Percentiles rank a stretch among this genome's conserved stretches.
phyloP scores from a whole-genome alignment of 1,140 invertebrate genomes.

The Drosophila funebris region DNA sequence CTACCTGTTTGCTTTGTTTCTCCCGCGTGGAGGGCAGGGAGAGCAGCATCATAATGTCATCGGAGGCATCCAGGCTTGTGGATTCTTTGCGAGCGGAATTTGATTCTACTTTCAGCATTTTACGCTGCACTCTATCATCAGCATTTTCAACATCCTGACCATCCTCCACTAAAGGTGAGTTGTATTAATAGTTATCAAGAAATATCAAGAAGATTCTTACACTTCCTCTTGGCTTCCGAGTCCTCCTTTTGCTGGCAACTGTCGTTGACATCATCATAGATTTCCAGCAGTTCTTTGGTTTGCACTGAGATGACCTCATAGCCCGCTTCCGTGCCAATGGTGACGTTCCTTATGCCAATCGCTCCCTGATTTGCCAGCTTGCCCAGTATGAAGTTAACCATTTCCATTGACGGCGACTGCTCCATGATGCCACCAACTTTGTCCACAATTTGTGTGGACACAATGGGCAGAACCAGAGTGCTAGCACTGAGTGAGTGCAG shows the following conservation, averaged over 20 bases:
- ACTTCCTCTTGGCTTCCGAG: constrained; percentile 83
- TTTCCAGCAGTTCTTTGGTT: constrained; percentile 88
- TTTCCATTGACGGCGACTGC: constrained; percentile 86
- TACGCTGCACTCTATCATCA: too few species aligned
- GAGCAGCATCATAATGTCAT: constrained; percentile 91
- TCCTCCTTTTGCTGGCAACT: constrained; percentile 79
- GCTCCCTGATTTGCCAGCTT: constrained; percentile 95
- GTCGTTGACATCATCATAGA: constrained; percentile 85
- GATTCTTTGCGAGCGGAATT: constrained; percentile 79
- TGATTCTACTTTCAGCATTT: constrained; percentile 41
- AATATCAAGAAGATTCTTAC: constrained; percentile 31
- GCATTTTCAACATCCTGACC: constrained; percentile 13
- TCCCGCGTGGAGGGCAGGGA: constrained; percentile 97
- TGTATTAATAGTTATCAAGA: neutral
- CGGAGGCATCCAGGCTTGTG: constrained; percentile 84
- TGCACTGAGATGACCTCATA: constrained; percentile 89
- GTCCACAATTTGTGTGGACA: constrained; percentile 88
- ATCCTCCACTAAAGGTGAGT: constrained; percentile 36
- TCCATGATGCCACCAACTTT: constrained; percentile 87
- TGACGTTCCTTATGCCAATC: constrained; percentile 89
- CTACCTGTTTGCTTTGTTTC: constrained; percentile 97
- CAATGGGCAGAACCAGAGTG: constrained; percentile 90
- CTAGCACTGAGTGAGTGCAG: constrained; percentile 91
- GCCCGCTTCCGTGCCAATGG: constrained; percentile 85
- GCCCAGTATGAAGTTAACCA: constrained; percentile 91